Evolutionary conservation across 2,888 invertebrate species (phyloP).

Genomic region (Colostygia pectinataria): DNA sequence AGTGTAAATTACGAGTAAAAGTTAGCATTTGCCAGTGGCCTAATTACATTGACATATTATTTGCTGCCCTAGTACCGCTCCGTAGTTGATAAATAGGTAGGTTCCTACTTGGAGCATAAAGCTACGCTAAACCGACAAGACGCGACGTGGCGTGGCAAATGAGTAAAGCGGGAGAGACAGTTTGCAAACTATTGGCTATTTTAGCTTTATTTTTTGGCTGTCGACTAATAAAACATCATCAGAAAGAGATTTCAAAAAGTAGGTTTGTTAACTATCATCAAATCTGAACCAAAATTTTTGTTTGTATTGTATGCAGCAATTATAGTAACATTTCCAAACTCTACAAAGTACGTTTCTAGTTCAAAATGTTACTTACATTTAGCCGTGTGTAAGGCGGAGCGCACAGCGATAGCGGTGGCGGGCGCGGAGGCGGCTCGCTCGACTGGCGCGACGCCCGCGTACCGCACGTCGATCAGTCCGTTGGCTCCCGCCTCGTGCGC

Average conservation of each 20-base stretch:
- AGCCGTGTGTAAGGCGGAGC: constrained; percentile 87
- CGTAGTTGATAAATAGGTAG: not conserved
- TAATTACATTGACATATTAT: constrained; percentile 18
- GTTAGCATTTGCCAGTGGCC: not conserved
- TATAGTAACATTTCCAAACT: no score
- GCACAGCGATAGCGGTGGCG: constrained; percentile 91
- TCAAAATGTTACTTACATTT: constrained; percentile 63
- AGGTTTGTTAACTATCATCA: no score
- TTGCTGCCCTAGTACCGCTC: constrained; percentile 3
- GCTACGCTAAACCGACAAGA: not conserved
- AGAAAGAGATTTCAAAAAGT: no score
- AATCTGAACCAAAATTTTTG: no score
- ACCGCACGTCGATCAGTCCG: constrained; percentile 89
- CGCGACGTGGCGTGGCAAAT: no score
- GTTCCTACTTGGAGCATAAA: not conserved
- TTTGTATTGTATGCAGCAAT: no score
- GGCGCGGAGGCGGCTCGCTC: constrained; percentile 89
- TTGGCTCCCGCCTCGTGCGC: constrained; percentile 75
- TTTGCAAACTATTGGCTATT: no score
- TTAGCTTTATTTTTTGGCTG: no score
- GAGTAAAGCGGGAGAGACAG: no score
- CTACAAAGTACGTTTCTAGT: not conserved
- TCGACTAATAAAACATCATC: no score
- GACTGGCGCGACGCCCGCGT: constrained; percentile 90
- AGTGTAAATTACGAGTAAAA: not conserved